These are phyloP conservation scores for Agelastica alni DNA, from an alignment of 2,888 invertebrate species.

Conservation along the genomic window DNA sequence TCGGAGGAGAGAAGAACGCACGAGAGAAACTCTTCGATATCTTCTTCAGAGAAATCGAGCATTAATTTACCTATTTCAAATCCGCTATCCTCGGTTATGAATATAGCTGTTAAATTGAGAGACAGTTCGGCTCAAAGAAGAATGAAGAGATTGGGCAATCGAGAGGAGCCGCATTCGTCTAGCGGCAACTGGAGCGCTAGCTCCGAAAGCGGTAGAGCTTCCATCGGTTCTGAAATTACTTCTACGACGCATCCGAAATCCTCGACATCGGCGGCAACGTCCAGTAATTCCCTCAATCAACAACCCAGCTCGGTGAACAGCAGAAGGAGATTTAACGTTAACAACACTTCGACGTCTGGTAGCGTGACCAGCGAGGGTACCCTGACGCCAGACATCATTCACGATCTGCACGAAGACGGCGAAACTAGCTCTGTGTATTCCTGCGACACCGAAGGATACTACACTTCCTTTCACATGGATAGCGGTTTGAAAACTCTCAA, in stretches of 20 bases:
- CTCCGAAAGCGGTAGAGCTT: slow-evolving; percentile 84
- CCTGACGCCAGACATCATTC: slow-evolving; percentile 80
- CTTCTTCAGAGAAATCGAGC: slow-evolving; percentile 73
- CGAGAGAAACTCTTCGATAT: slow-evolving; percentile 74
- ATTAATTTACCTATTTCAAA: slow-evolving; percentile 61
- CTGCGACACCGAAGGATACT: slow-evolving; percentile 96
- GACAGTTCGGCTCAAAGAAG: slow-evolving; percentile 74
- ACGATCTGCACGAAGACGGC: slow-evolving; percentile 79
- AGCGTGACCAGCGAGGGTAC: slow-evolving; percentile 86
- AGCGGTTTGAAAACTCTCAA: slow-evolving; percentile 86
- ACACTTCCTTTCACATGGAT: slow-evolving; percentile 96
- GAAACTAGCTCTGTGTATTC: slow-evolving; percentile 92
- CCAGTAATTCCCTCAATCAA: slow-evolving; percentile 70
- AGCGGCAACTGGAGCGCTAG: slow-evolving; percentile 96
- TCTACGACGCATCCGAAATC: slow-evolving; percentile 72
- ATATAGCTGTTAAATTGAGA: slow-evolving; percentile 72
- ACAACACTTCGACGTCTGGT: slow-evolving; percentile 79
- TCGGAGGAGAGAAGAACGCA: slow-evolving; percentile 69
- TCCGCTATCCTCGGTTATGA: slow-evolving; percentile 63
- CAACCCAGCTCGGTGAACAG: slow-evolving; percentile 71
- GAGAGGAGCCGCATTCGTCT: slow-evolving; percentile 86
- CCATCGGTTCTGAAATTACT: slow-evolving; percentile 82
- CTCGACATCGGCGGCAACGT: slow-evolving; percentile 69
- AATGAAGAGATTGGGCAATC: slow-evolving; percentile 68
- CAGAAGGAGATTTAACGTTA: slow-evolving; percentile 65